phyloP scores from a whole-genome alignment of 2,113 vertebrate species.

The Varanus komodoensis region DNA sequence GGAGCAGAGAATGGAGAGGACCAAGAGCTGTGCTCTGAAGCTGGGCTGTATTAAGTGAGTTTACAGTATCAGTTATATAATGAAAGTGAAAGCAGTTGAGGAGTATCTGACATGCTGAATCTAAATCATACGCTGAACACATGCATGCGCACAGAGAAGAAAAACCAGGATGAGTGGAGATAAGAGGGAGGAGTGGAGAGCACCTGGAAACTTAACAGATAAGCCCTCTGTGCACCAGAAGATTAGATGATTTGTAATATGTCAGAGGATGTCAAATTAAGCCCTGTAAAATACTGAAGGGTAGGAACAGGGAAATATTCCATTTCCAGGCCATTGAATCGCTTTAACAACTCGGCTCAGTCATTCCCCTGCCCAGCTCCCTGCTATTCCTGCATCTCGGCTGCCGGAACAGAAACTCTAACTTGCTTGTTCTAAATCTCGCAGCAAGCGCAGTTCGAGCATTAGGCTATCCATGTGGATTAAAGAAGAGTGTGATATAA shows the following conservation, averaged over 20 bases:
- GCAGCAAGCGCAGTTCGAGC: slow-evolving; percentile 35
- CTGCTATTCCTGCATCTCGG: slow-evolving; percentile 41
- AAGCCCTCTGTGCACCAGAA: slow-evolving; percentile 54
- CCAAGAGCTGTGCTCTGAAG: background rate
- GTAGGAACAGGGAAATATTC: slow-evolving; percentile 65
- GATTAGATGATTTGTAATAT: slow-evolving; percentile 64
- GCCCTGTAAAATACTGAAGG: slow-evolving; percentile 63
- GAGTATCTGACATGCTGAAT: slow-evolving; percentile 54
- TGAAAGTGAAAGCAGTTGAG: slow-evolving; percentile 7
- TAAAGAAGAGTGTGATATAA: slow-evolving; percentile 64
- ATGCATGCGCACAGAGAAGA: background rate
- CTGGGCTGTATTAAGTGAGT: slow-evolving; percentile 8
- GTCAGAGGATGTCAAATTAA: slow-evolving; percentile 69
- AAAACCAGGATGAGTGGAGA: background rate
- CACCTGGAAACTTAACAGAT: slow-evolving; percentile 49
- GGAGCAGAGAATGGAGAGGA: background rate
- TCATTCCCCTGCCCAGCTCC: slow-evolving; percentile 48
- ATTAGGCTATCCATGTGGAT: slow-evolving; percentile 52
- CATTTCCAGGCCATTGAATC: slow-evolving; percentile 73
- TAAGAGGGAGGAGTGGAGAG: too few species aligned
- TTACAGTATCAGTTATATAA: slow-evolving; percentile 57
- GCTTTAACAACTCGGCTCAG: slow-evolving; percentile 66
- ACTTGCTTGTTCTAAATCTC: slow-evolving; percentile 46
- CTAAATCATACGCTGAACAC: slow-evolving; percentile 41
- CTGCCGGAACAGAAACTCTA: slow-evolving; percentile 52